Conservation (phyloP, 2,888 invertebrate genomes). For the Pycnomerus fuliginosus region DNA sequence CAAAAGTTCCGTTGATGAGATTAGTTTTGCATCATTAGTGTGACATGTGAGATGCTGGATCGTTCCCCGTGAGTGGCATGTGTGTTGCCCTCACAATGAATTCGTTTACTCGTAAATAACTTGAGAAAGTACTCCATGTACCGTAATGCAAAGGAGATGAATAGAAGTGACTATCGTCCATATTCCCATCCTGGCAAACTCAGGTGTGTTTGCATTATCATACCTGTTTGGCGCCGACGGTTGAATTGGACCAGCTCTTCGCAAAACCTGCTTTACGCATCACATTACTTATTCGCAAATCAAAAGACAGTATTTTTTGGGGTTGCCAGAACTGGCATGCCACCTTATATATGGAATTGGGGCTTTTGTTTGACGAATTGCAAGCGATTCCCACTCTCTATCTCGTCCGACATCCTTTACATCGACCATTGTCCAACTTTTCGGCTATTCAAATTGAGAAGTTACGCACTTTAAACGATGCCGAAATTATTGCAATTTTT, state of each 20-base stretch:
- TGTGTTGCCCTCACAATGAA: conserved; percentile 28
- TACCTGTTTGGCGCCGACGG: conserved; percentile 41
- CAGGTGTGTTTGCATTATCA: conserved; percentile 35
- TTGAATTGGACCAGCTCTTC: conserved; percentile 29
- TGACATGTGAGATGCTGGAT: conserved; percentile 13
- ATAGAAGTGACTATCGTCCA: conserved; percentile 19
- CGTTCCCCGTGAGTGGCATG: conserved; percentile 27
- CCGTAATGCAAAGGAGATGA: conserved; percentile 28
- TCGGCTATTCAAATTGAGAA: too few relatives aligned
- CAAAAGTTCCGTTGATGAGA: conserved; percentile 20
- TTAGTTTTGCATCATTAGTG: conserved; percentile 28
- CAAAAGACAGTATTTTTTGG: conserved; percentile 25
- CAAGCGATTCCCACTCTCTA: too few relatives aligned
- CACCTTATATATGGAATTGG: conserved; percentile 18
- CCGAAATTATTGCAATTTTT: too few relatives aligned
- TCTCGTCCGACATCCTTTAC: too few relatives aligned
- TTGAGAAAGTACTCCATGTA: conserved; percentile 30
- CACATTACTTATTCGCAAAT: conserved; percentile 34
- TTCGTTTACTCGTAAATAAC: conserved; percentile 35
- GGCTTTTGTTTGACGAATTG: conserved; percentile 15
- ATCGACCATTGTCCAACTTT: too few relatives aligned
- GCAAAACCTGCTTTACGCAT: conserved; percentile 33
- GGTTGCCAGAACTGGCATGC: conserved; percentile 11
- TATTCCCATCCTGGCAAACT: conserved; percentile 32
- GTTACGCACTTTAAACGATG: too few relatives aligned